Percentiles rank a stretch among this genome's conserved stretches.
Evolutionary conservation across 1,140 invertebrate species (phyloP).

Genomic region (Macrosteles quadrilineatus): DNA sequence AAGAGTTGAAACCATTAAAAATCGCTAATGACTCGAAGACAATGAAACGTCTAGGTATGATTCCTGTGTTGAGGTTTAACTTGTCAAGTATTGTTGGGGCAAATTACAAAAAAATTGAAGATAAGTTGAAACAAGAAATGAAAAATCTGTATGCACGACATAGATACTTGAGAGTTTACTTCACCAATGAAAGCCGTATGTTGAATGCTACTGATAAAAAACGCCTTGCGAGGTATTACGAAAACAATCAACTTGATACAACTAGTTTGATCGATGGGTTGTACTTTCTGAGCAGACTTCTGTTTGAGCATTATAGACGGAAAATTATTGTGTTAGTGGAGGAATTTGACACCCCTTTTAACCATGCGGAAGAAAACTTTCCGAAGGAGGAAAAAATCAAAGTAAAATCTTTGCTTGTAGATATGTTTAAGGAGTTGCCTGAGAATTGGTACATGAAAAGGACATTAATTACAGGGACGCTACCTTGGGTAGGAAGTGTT

Average conservation of each 20-base stretch:
- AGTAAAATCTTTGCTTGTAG: not conserved
- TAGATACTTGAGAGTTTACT: not conserved
- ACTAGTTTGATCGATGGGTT: not conserved
- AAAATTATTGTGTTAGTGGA: slow-evolving; percentile 9
- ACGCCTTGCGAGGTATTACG: not conserved
- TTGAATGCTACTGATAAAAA: not conserved
- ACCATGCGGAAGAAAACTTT: not conserved
- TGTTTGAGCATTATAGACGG: not conserved
- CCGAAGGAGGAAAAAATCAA: not conserved
- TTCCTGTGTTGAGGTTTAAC: not conserved
- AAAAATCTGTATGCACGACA: not conserved
- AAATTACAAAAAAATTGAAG: not conserved
- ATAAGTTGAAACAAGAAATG: not conserved
- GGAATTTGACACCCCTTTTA: slow-evolving; percentile 6
- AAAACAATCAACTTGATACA: not conserved
- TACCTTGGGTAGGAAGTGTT: not conserved
- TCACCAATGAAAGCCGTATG: not conserved
- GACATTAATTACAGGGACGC: not conserved
- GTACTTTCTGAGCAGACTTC: not conserved
- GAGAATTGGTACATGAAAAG: not conserved
- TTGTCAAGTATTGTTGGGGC: not conserved
- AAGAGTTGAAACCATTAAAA: slow-evolving; percentile 14
- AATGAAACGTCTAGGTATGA: not conserved
- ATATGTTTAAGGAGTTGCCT: not conserved
- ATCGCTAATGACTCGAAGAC: slow-evolving; percentile 6